Conservation (phyloP, 2,113 vertebrate species). For the Gymnogyps californianus region DNA sequence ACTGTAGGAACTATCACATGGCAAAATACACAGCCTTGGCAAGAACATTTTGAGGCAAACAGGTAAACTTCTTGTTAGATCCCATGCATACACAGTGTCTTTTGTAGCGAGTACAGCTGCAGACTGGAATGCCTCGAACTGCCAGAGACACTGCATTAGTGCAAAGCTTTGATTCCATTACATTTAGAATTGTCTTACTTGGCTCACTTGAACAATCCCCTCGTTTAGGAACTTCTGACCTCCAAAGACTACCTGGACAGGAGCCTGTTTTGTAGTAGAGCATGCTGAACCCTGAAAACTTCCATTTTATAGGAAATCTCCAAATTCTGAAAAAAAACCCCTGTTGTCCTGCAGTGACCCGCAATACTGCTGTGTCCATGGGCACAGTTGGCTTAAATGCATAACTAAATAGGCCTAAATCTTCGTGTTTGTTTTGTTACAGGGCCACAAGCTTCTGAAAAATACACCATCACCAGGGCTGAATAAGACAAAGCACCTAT, state of each 20-base stretch:
- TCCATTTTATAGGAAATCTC: neutral
- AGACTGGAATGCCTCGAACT: fast-evolving
- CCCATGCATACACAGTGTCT: fast-evolving
- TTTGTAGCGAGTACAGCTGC: neutral
- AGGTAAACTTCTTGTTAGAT: fast-evolving
- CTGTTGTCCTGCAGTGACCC: neutral
- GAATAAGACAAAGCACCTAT: neutral
- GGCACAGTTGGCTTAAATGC: neutral
- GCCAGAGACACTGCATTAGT: fast-evolving
- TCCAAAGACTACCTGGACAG: fast-evolving
- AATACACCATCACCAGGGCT: neutral
- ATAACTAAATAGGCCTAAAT: neutral
- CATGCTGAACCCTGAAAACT: neutral
- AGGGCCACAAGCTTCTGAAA: neutral
- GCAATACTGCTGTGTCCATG: fast-evolving
- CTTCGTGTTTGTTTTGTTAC: neutral
- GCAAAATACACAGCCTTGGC: neutral
- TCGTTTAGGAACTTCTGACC: fast-evolving
- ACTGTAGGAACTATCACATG: fast-evolving
- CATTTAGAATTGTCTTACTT: neutral
- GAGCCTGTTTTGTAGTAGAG: fast-evolving
- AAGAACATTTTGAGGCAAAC: fast-evolving
- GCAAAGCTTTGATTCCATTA: neutral
- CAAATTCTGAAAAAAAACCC: neutral
- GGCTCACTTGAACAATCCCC: too few relatives aligned